Evolutionary conservation across 2,888 invertebrate species (phyloP).

Genomic region (Lacanobia wlatinum): DNA sequence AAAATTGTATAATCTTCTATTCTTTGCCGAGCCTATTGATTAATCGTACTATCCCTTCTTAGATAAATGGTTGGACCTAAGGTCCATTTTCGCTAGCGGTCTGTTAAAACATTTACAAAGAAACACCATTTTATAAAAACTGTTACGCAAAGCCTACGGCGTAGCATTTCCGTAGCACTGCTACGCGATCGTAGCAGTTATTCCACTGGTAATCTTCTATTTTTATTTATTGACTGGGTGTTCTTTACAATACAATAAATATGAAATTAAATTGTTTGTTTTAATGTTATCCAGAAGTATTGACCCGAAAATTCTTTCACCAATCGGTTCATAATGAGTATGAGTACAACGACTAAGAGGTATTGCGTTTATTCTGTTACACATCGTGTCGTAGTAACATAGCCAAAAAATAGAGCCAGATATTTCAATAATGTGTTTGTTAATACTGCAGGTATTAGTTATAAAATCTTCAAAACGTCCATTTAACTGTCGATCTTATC

Average conservation of each 20-base stretch:
- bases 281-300: too few relatives aligned
- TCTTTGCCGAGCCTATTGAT: neutral
- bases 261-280: too few relatives aligned
- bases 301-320: too few relatives aligned
- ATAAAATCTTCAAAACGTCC: constrained; percentile 22
- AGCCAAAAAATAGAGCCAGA: too few relatives aligned
- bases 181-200: constrained; percentile 20
- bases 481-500: constrained; percentile 40
- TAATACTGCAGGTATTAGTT: neutral
- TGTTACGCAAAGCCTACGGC: constrained; percentile 33
- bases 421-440: neutral
- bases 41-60: constrained; percentile 10
- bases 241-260: neutral
- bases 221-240: constrained; percentile 12
- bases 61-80: neutral
- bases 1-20: neutral
- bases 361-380: too few relatives aligned
- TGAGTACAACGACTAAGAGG: too few relatives aligned
- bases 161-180: constrained; percentile 24
- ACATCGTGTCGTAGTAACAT: too few relatives aligned
- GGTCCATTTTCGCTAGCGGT: neutral
- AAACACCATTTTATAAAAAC: neutral
- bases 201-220: neutral
- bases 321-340: too few relatives aligned
- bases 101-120: neutral